Conservation (phyloP, 2,113 vertebrate species). For the Cathartes aura region DNA sequence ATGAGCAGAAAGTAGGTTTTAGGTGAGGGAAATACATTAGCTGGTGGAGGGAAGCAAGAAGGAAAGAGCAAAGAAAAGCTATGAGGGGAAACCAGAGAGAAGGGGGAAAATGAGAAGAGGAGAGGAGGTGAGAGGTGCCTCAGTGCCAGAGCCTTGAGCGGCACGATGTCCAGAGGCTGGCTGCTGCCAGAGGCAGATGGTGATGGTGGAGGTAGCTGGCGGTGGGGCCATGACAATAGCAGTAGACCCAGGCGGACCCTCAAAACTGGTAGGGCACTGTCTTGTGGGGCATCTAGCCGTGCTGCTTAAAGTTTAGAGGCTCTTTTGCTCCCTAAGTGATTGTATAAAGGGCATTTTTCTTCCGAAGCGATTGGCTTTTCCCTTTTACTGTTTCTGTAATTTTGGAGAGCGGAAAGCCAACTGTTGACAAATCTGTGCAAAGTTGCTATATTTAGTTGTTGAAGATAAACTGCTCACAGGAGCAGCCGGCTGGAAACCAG, state of each 20-base stretch:
- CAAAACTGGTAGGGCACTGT: background rate
- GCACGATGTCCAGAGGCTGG: background rate
- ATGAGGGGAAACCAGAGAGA: background rate
- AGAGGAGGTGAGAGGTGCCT: background rate
- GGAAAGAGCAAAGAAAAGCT: background rate
- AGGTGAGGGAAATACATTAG: background rate
- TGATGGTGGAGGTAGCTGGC: background rate
- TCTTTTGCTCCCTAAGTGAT: background rate
- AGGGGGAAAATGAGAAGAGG: background rate
- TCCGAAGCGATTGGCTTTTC: background rate
- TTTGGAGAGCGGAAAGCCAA: background rate
- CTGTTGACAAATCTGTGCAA: background rate
- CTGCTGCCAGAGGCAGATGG: background rate
- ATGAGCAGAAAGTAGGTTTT: background rate
- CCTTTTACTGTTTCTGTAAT: background rate
- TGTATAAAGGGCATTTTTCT: background rate
- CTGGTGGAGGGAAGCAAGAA: background rate
- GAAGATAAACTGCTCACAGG: background rate
- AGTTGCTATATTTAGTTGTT: background rate
- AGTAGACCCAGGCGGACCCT: background rate
- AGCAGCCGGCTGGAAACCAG: background rate
- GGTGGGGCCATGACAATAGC: fast-evolving
- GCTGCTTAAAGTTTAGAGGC: background rate
- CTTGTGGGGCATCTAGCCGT: background rate
- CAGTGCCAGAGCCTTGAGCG: fast-evolving